Base-by-base conservation (phyloP, 2,797 vertebrate genomes). In the Macropodus opercularis region DNA sequence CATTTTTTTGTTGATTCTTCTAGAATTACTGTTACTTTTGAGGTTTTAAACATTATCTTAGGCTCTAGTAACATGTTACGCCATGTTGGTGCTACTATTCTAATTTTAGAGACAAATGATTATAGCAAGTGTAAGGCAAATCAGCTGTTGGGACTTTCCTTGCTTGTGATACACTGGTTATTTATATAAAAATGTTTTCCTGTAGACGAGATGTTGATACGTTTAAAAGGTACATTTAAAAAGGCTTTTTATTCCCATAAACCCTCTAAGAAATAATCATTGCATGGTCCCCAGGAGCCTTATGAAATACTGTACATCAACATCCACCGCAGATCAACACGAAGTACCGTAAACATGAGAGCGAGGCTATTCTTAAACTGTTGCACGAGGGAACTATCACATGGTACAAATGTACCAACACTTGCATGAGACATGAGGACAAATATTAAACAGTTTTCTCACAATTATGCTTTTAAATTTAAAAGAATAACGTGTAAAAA, bases 291-390 rank as follows among this genome's bases (percentile, higher is more conserved):
- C 7, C 6, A 42, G 67, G 24, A 34, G 52, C 65, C 43, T 61
- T 18, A 34, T 64, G 83, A 76, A 65, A 65, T 52, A 14, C 10
- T 40, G 24, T 22, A 38, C 10, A 23, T 79, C 64, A 77, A 32
- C 39, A 43, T 57, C 17, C 15, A 35, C 3, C 10, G 26, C 41
- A 70, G 46, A 63, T 76, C 22, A 76, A 85, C 77, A 80, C 24
- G 17, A 18, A 57, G 52, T 38, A 32, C 43, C 8, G 15, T 72
- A 56, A 80, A 86, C 83, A 87, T 49, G 68, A 79, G 62, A 31
- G 63, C 58, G 17, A 50, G 21, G 63, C 81, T 91, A 90, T 91
- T 86, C 82, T 87, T 90, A 84, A 76, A 79, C 82, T 77, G 55
- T 86, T 85, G 73, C 85, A 82, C 81, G 72, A 82, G 60, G 15